These are phyloP conservation scores for Cnemophilus loriae DNA, from an alignment of 2,113 vertebrate species.

Conservation along the genomic window DNA sequence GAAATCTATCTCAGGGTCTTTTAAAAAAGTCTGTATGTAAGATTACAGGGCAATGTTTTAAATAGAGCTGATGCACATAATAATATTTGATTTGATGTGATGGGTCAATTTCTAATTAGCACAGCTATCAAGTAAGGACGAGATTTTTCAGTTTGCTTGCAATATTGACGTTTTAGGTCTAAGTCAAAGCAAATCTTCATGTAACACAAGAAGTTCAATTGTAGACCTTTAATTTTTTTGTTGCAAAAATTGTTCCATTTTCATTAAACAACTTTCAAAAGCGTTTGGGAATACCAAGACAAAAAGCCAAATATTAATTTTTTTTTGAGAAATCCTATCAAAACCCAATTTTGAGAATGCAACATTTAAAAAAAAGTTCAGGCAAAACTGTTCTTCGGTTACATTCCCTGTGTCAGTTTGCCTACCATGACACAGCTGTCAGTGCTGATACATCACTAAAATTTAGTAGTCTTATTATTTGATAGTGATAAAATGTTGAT, in stretches of 20 bases:
- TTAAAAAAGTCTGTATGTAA: background rate
- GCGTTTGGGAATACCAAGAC: background rate
- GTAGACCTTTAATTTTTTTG: background rate
- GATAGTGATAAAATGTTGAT: background rate
- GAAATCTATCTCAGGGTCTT: background rate
- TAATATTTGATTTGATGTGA: background rate
- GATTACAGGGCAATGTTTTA: background rate
- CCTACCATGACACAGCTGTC: background rate
- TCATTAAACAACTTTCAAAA: background rate
- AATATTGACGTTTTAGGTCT: background rate
- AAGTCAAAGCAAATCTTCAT: background rate
- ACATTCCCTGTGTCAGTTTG: background rate
- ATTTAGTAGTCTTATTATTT: background rate
- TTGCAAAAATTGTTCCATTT: background rate
- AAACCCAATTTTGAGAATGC: background rate
- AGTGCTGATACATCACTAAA: background rate
- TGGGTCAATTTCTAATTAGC: background rate
- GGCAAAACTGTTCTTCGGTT: background rate
- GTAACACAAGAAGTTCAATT: background rate
- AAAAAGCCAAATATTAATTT: background rate
- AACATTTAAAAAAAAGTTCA: background rate
- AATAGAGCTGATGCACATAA: background rate
- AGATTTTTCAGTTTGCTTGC: conserved; percentile 1
- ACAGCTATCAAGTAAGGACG: background rate
- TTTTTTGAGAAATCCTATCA: background rate